Conservation (phyloP, 2,797 vertebrate species). For the Muscicapa comitata region DNA sequence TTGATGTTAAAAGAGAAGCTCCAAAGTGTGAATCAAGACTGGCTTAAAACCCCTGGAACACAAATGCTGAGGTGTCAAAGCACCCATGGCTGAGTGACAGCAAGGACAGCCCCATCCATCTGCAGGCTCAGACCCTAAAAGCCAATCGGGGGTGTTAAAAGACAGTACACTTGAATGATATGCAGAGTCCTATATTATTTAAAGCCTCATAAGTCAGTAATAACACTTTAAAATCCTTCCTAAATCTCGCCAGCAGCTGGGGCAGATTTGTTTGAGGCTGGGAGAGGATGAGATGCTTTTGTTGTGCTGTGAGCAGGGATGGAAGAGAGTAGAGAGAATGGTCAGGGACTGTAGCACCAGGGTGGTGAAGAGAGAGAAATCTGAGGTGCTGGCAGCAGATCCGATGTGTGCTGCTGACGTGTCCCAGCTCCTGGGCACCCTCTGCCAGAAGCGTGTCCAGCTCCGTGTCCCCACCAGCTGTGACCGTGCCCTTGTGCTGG, state of each 20-base stretch:
- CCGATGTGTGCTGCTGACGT: too few species aligned
- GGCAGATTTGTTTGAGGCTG: background rate
- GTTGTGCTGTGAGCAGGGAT: background rate
- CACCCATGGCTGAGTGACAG: background rate
- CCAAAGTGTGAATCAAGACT: background rate
- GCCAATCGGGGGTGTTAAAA: background rate
- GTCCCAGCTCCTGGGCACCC: too few species aligned
- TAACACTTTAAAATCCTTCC: conserved; percentile 1
- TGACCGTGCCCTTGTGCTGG: fast-evolving
- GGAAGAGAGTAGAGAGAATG: background rate
- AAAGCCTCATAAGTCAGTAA: conserved; percentile 51
- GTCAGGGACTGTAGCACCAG: fast-evolving
- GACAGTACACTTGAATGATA: conserved; percentile 32
- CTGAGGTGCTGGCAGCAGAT: background rate
- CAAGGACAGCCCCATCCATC: conserved; percentile 16
- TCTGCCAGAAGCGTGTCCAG: fast-evolving
- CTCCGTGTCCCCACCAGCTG: fast-evolving
- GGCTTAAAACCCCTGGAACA: background rate
- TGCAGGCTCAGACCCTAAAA: conserved; percentile 38
- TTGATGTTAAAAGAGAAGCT: background rate
- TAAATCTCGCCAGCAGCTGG: background rate
- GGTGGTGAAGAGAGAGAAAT: background rate
- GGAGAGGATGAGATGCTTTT: background rate
- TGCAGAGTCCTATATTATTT: conserved; percentile 43
- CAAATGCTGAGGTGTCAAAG: background rate